Evolutionary conservation across 92 coral and sea anemone species (phyloP).

Genomic region (Micromussa lordhowensis): DNA sequence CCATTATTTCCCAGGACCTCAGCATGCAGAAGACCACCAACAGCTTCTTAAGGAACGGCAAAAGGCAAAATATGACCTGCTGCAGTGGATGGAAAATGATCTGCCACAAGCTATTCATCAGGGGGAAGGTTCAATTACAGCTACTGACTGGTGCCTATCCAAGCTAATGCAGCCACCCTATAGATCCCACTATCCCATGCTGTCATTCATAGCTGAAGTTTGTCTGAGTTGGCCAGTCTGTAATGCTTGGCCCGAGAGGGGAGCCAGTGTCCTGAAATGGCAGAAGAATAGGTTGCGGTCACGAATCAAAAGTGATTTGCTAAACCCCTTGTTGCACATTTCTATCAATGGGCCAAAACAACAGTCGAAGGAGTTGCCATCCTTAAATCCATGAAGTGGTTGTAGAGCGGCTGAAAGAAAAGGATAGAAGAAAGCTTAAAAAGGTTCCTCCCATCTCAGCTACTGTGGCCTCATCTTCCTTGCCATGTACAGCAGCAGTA

Average conservation of each 20-base stretch:
- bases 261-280: constrained; percentile 45
- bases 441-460: constrained; percentile 52
- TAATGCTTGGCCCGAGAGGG: constrained; percentile 62
- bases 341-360: constrained; percentile 43
- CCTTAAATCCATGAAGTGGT: constrained; percentile 31
- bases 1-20: constrained; percentile 37
- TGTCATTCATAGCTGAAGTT: constrained; percentile 39
- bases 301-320: constrained; percentile 34
- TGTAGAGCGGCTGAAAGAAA: constrained; percentile 38
- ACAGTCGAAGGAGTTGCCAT: constrained; percentile 48
- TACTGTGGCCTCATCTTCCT: constrained; percentile 44
- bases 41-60: constrained; percentile 34
- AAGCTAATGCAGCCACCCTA: constrained; percentile 39
- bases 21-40: constrained; percentile 19
- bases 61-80: constrained; percentile 41
- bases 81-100: constrained; percentile 35
- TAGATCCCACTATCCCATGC: constrained; percentile 41
- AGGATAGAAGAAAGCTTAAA: constrained; percentile 43
- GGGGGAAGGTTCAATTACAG: constrained; percentile 48
- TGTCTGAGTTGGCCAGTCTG: constrained; percentile 48
- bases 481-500: constrained; percentile 18
- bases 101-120: constrained; percentile 46
- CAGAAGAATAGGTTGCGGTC: constrained; percentile 51
- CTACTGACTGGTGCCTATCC: constrained; percentile 51
- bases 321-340: constrained; percentile 25